phyloP scores from a whole-genome alignment of 2,888 invertebrate species.

The Caenorhabditis afra region DNA sequence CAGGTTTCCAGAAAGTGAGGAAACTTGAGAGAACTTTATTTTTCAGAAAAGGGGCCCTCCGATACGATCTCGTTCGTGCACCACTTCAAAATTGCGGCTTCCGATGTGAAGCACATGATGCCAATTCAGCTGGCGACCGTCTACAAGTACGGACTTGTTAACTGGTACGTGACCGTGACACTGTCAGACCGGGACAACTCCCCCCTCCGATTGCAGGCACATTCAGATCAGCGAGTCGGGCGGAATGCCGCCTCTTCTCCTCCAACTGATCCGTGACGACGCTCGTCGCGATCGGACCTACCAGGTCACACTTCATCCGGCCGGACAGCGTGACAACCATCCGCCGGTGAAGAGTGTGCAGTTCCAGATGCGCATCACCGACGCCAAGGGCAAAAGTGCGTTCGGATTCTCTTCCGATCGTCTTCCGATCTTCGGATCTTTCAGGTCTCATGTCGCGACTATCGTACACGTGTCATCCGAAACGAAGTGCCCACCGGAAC shows the following conservation, averaged over 20 bases:
- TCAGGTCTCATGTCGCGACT: slow-evolving; percentile 7
- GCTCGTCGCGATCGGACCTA: not conserved
- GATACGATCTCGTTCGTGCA: slow-evolving; percentile 27
- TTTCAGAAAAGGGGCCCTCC: slow-evolving; percentile 3
- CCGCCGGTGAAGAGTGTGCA: slow-evolving; percentile 29
- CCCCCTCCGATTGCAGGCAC: slow-evolving; percentile 15
- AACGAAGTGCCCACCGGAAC: slow-evolving; percentile 5
- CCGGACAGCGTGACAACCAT: slow-evolving; percentile 27
- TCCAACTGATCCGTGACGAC: not conserved
- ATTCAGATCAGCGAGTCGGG: slow-evolving; percentile 32
- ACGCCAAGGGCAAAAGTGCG: too few species aligned
- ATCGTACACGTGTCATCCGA: slow-evolving; percentile 12
- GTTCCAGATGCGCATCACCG: slow-evolving; percentile 16
- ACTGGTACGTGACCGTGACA: slow-evolving; percentile 16
- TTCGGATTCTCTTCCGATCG: not conserved
- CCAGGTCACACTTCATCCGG: slow-evolving; percentile 29
- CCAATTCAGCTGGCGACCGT: slow-evolving; percentile 25
- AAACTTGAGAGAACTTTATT: not conserved
- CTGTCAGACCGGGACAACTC: too few species aligned
- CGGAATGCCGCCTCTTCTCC: slow-evolving; percentile 24
- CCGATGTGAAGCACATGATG: slow-evolving; percentile 40
- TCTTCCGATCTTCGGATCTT: not conserved
- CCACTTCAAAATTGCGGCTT: not conserved
- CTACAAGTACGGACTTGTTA: slow-evolving; percentile 14
- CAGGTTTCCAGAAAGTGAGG: not conserved